Conservation (phyloP, 2,888 invertebrate species). For the Cheiracanthium punctorium region DNA sequence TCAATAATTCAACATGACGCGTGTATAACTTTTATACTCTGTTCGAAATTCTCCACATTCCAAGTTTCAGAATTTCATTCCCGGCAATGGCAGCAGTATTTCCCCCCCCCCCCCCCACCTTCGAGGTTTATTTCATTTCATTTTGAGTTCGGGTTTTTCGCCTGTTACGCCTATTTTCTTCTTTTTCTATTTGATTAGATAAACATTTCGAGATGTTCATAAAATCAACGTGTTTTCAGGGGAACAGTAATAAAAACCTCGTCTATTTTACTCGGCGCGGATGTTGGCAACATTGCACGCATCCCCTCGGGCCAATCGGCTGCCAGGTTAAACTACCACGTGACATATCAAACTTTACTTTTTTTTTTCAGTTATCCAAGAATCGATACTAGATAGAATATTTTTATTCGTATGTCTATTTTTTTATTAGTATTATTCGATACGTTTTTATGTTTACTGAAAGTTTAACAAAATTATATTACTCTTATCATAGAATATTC, state of each 20-base stretch:
- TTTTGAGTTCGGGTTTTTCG: constrained; percentile 3
- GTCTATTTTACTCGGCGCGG: not conserved
- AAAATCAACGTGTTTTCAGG: constrained; percentile 28
- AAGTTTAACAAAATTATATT: too few relatives aligned
- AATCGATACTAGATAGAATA: not conserved
- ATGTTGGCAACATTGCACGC: not conserved
- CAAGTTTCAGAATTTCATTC: constrained; percentile 7
- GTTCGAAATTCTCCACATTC: constrained; percentile 24
- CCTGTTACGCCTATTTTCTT: not conserved
- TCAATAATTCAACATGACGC: constrained; percentile 23
- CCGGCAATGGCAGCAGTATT: constrained; percentile 24
- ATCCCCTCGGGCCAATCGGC: not conserved
- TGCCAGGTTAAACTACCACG: not conserved
- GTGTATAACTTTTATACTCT: constrained; percentile 23
- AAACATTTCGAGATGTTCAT: constrained; percentile 22
- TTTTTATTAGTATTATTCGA: too few relatives aligned
- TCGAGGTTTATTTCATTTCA: constrained; percentile 26
- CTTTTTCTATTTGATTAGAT: constrained; percentile 36
- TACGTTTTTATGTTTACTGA: too few relatives aligned
- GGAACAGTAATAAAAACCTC: constrained; percentile 14
- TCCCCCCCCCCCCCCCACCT: constrained; percentile 5
- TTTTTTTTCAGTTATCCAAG: not conserved
- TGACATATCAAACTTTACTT: not conserved
- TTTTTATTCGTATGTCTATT: too few relatives aligned
- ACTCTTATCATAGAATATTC: too few relatives aligned